Percentiles rank a stretch among this genome's conserved stretches.
These are phyloP conservation scores for Drosophila trapezifrons DNA, from an alignment of 1,140 invertebrate species.

Conservation along the genomic window DNA sequence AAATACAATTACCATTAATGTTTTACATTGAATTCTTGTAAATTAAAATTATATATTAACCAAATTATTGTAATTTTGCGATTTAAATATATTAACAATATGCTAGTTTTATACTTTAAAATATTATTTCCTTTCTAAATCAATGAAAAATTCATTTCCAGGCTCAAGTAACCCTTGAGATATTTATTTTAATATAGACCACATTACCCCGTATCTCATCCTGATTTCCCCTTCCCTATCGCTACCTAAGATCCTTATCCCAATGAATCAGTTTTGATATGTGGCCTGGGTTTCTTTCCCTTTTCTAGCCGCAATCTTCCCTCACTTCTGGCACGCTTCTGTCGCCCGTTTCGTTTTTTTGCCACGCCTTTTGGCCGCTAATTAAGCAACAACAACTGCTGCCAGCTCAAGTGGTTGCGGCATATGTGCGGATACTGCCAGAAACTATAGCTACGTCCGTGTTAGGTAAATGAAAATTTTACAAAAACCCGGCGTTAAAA, in stretches of 20 bases:
- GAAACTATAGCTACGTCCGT: constrained; percentile 9
- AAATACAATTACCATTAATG: neutral
- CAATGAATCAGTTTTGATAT: constrained; percentile 21
- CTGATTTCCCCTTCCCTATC: neutral
- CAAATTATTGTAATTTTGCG: too few relatives aligned
- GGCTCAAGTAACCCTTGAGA: too few relatives aligned
- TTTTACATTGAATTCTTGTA: too few relatives aligned
- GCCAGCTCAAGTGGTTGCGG: constrained; percentile 54
- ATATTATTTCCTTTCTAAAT: neutral
- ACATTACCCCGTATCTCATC: neutral
- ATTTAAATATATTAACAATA: neutral
- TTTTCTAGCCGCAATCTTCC: constrained; percentile 14
- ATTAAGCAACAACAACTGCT: constrained; percentile 65
- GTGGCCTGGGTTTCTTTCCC: neutral
- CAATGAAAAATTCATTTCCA: neutral
- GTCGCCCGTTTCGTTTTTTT: constrained; percentile 16
- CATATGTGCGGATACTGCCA: constrained; percentile 57
- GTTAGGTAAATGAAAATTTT: constrained; percentile 59
- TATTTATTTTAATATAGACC: neutral
- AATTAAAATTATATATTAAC: neutral
- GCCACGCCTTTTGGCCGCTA: constrained; percentile 54
- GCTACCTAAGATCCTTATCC: constrained; percentile 10
- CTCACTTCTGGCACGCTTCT: constrained; percentile 66
- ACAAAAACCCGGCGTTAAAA: constrained; percentile 65
- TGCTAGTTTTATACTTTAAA: too few relatives aligned